Percentiles rank a stretch among this genome's conserved stretches.
phyloP scores from a whole-genome alignment of 23 tunicate genomes.

The Diplosoma virens region DNA sequence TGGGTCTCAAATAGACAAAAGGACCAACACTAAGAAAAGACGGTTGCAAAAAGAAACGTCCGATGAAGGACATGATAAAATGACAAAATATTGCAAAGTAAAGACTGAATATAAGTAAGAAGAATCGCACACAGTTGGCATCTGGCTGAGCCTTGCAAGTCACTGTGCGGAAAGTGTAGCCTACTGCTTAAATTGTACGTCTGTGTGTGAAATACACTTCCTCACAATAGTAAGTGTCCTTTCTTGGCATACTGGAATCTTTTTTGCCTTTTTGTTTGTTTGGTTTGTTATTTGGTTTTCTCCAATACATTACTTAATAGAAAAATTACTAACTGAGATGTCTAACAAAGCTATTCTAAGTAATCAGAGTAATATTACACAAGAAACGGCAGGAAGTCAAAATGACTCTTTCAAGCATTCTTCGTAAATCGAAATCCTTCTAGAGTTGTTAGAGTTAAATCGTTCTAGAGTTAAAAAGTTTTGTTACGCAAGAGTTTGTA shows the following conservation, averaged over 20 bases:
- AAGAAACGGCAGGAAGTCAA: conserved; percentile 10
- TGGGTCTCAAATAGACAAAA: too few species aligned
- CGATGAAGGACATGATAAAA: background rate
- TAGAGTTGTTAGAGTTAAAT: too few species aligned
- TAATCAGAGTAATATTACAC: background rate
- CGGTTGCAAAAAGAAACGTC: background rate
- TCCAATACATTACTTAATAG: background rate
- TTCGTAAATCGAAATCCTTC: conserved; percentile 12
- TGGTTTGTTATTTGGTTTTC: background rate
- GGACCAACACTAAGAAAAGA: background rate
- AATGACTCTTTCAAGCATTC: conserved; percentile 19
- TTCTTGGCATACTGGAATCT: background rate
- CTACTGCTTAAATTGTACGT: conserved; percentile 3
- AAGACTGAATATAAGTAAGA: background rate
- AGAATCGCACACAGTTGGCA: conserved; percentile 2
- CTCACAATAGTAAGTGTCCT: background rate
- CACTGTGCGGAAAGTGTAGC: conserved; percentile 10
- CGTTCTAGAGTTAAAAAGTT: too few species aligned
- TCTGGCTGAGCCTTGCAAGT: background rate
- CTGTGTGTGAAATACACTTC: background rate
- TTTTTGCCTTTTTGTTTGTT: background rate
- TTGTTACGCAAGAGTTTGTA: too few species aligned
- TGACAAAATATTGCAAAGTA: conserved; percentile 11
- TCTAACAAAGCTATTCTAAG: background rate
- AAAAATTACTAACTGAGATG: background rate